Conservation (phyloP, 2,113 vertebrate genomes). For the Eidolon helvum region DNA sequence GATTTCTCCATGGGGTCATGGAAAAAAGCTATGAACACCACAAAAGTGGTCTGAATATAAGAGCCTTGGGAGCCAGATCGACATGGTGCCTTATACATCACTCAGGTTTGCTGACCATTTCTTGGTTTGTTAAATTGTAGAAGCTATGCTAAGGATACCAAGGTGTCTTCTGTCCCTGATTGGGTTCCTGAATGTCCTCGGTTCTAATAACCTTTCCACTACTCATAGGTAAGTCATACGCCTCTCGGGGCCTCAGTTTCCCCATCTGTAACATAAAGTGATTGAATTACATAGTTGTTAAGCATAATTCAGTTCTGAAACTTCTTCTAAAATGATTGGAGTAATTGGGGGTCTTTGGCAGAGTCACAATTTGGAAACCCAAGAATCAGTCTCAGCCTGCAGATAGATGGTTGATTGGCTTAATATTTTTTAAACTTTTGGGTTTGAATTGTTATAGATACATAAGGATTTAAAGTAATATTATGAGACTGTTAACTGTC, state of each 20-base stretch:
- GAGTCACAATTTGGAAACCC: neutral
- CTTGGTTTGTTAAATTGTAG: neutral
- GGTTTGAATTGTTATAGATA: neutral
- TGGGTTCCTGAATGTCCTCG: neutral
- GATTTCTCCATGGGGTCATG: neutral
- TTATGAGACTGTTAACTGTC: neutral
- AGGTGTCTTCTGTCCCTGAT: neutral
- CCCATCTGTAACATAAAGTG: neutral
- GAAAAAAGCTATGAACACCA: neutral
- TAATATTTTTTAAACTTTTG: neutral
- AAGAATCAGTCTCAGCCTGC: neutral
- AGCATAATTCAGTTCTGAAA: neutral
- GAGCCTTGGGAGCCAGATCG: neutral
- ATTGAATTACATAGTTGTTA: neutral
- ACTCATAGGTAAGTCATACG: neutral
- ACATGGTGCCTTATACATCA: fast-evolving
- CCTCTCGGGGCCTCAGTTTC: neutral
- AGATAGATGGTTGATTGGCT: neutral
- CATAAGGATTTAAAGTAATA: neutral
- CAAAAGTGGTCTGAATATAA: neutral
- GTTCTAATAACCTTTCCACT: neutral
- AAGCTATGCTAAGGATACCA: neutral
- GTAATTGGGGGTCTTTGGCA: neutral
- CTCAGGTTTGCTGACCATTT: neutral
- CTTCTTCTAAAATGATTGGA: neutral